Evolutionary conservation across 2,888 invertebrate species (phyloP).

Genomic region (Petrolisthes manimaculis): DNA sequence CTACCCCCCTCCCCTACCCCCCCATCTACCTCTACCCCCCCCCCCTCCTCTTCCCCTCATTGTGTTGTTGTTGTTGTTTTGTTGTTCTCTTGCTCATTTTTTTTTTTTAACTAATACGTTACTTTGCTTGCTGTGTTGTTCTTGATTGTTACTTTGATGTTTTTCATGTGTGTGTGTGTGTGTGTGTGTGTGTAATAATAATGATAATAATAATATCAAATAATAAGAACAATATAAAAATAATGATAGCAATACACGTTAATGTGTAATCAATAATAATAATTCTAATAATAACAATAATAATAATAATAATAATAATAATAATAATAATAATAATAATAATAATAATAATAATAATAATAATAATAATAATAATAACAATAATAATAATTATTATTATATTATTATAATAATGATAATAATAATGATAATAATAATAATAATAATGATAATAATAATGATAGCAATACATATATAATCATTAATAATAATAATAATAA

Average conservation of each 20-base stretch:
- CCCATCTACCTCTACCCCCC: too few relatives aligned
- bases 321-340: slow-evolving; percentile 25
- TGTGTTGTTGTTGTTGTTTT: too few relatives aligned
- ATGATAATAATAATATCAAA: slow-evolving; percentile 19
- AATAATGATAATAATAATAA: slow-evolving; percentile 10
- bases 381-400: slow-evolving; percentile 18
- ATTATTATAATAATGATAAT: slow-evolving; percentile 11
- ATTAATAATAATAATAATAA: slow-evolving; percentile 12
- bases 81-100: too few relatives aligned
- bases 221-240: too few relatives aligned
- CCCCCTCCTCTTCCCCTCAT: too few relatives aligned
- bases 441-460: slow-evolving; percentile 22
- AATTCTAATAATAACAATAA: slow-evolving; percentile 5
- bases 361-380: slow-evolving; percentile 33
- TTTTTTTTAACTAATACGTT: too few relatives aligned
- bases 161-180: too few relatives aligned
- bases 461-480: neutral
- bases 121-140: too few relatives aligned
- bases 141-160: too few relatives aligned
- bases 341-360: slow-evolving; percentile 30
- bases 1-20: too few relatives aligned
- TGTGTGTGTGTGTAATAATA: neutral
- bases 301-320: slow-evolving; percentile 1
- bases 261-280: too few relatives aligned
- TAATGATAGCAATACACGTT: too few relatives aligned